A percentile compares a stretch with the other conserved stretches of the same genome.
These are phyloP conservation scores for Cyclura pinguis DNA, from an alignment of 2,797 vertebrate genomes.

Conservation along the genomic window DNA sequence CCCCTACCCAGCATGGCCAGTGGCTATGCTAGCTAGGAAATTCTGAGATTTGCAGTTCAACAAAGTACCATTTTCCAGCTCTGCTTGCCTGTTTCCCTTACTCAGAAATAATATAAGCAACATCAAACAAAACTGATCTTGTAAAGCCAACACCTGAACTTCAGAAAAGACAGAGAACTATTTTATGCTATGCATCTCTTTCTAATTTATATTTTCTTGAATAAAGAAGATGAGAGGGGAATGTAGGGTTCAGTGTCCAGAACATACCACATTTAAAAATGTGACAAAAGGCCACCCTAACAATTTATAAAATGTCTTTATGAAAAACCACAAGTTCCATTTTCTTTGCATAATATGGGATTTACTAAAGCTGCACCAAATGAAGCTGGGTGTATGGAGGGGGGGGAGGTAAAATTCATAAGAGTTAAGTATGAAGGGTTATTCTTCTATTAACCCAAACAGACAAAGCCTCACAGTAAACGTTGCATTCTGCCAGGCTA, in stretches of 20 bases:
- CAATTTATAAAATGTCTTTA: background rate
- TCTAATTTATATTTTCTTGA: constrained; percentile 52
- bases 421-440: constrained; percentile 55
- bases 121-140: background rate
- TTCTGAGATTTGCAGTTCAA: too few species aligned
- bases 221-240: background rate
- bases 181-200: background rate
- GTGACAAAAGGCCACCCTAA: constrained; percentile 12
- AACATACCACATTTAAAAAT: constrained; percentile 17
- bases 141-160: too few species aligned
- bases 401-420: constrained; percentile 1
- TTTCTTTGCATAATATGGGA: constrained; percentile 34
- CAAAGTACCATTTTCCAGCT: too few species aligned
- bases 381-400: constrained; percentile 36
- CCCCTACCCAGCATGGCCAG: too few species aligned
- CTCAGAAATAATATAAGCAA: background rate
- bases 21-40: too few species aligned
- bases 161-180: background rate
- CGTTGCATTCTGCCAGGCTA: constrained; percentile 55
- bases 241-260: background rate
- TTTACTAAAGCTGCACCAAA: constrained; percentile 22
- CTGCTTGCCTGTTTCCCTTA: background rate
- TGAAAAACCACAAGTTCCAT: constrained; percentile 28
- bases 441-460: constrained; percentile 47
- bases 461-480: constrained; percentile 66